Evolutionary conservation across 2,888 invertebrate species (phyloP).

Genomic region (Gibbula magus): DNA sequence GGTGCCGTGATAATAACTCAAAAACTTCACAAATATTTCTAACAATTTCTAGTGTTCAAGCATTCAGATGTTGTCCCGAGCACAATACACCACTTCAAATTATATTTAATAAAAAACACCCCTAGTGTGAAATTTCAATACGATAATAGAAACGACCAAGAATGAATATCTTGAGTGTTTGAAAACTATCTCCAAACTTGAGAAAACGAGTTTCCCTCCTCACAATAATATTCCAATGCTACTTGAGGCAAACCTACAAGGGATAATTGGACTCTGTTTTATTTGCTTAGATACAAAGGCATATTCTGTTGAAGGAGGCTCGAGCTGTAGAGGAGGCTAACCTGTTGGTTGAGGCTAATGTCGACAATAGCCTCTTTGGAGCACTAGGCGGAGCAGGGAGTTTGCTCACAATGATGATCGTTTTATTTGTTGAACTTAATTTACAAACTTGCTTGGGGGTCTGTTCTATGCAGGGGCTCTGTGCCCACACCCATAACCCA

Average conservation of each 20-base stretch:
- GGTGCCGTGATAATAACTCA: neutral
- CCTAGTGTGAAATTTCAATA: neutral
- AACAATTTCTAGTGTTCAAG: slow-evolving; percentile 9
- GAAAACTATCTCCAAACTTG: slow-evolving; percentile 23
- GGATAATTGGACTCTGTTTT: slow-evolving; percentile 21
- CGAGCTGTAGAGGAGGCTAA: neutral
- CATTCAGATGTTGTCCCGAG: neutral
- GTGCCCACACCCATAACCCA: neutral
- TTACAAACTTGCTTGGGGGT: slow-evolving; percentile 16
- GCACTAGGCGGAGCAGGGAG: slow-evolving; percentile 6
- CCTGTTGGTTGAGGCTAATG: slow-evolving; percentile 15
- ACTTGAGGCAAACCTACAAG: neutral
- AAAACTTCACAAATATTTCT: slow-evolving; percentile 19
- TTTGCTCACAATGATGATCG: neutral
- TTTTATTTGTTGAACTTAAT: slow-evolving; percentile 21
- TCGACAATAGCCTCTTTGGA: slow-evolving; percentile 6
- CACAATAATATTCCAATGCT: slow-evolving; percentile 14
- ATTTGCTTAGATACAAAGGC: slow-evolving; percentile 20
- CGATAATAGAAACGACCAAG: neutral
- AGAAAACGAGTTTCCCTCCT: slow-evolving; percentile 9
- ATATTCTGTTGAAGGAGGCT: neutral
- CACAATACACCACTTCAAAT: slow-evolving; percentile 10
- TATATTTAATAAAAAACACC: slow-evolving; percentile 3
- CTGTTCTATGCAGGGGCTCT: neutral
- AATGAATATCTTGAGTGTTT: slow-evolving; percentile 9